Evolutionary conservation across 1,140 invertebrate species (phyloP), one percentile per base, ranked within the genome.

Genomic region (Drosophila arawakana): DNA sequence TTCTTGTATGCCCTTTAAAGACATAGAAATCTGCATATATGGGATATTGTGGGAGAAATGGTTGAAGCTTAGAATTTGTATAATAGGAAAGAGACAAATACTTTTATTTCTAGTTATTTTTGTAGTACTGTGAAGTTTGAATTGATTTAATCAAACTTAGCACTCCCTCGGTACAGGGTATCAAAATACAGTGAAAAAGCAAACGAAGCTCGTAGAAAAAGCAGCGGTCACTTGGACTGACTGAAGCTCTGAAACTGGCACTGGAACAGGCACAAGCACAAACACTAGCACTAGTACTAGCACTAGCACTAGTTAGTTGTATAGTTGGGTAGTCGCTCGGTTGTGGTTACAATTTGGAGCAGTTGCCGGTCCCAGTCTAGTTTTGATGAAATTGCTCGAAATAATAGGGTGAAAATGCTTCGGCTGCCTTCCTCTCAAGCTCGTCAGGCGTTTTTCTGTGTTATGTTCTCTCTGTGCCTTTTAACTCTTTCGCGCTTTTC

Each of bases 341-440:
- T 65, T 84, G 83, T 74, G 83, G 83, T 89, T 80, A 89, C 84
- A 78, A 88, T 89, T 89, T 74, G 65, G 80, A 89, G 74, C 80
- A 80, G 76, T 61, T 77, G 69, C 80, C 72, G 74, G 71, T 72
- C 67, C 73, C 69, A 65, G 67, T 88, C 83, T 89, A 84, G 76
- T 88, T 88, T 89, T 89, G 83, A 89, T 80, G 84, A 89, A 88
- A 88, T 88, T 88, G 83, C 84, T 89, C 52, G 84, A 88, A 88
- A 88, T 88, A 88, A 88, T 88, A 88, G 83, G 83, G 83, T 88
- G 83, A 83, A 88, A 88, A 88, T 89, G 84, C 80, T 80, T 76
- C 61, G 71, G 60, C 70, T 66, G 66, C 52, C 47, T 65, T 55
- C 62, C 61, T 21, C 34, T 63, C 15, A 18, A 46, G 46, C 9